Evolutionary conservation across 2,113 vertebrate species (phyloP).

Genomic region (Hippolais icterina): DNA sequence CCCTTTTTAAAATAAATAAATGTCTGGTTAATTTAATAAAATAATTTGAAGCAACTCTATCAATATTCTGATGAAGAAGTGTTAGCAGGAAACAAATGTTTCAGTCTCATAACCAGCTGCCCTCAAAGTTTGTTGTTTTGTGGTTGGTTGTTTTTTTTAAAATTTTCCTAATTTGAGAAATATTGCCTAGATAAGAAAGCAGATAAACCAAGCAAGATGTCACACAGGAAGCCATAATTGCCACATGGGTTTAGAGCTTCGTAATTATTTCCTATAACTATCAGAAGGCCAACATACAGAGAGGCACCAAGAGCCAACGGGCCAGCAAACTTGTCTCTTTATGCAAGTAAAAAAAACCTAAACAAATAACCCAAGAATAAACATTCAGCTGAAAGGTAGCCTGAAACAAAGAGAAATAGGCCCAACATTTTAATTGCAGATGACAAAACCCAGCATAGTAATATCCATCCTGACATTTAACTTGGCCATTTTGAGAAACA

Average conservation of each 20-base stretch:
- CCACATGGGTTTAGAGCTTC: not conserved
- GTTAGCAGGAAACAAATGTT: not conserved
- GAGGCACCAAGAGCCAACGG: not conserved
- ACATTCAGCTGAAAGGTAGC: not conserved
- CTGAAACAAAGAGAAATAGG: not conserved
- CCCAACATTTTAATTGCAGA: not conserved
- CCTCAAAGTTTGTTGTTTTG: conserved; percentile 11
- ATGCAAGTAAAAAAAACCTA: not conserved
- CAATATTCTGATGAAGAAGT: not conserved
- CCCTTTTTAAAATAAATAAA: not conserved
- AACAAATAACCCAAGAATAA: not conserved
- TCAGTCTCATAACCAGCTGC: conserved; percentile 5
- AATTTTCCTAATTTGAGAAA: not conserved
- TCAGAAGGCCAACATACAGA: not conserved
- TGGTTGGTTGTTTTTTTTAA: not conserved
- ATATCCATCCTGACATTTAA: not conserved
- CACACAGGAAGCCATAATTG: not conserved
- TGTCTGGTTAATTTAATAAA: not conserved
- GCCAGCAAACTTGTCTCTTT: not conserved
- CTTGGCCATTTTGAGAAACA: not conserved
- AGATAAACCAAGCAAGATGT: not conserved
- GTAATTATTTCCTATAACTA: not conserved
- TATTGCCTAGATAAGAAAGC: not conserved
- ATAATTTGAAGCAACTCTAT: not conserved
- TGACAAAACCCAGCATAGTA: not conserved